Conservation (phyloP, 2,113 vertebrate species). For the Solea senegalensis region DNA sequence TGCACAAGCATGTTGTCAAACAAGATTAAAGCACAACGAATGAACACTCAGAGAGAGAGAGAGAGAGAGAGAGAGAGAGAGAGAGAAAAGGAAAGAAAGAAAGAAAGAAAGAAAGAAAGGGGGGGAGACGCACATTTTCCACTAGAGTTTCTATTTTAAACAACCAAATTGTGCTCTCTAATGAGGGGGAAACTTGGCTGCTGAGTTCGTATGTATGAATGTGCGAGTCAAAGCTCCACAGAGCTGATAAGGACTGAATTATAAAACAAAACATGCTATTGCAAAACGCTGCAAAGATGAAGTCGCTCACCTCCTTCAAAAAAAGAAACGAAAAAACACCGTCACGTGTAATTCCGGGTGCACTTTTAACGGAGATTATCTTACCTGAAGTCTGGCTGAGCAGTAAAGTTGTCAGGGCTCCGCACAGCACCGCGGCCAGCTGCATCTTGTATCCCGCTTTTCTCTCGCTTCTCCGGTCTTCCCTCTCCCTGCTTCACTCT, state of each 20-base stretch:
- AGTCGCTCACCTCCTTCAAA: not conserved
- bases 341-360: not conserved
- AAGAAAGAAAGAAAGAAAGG: too few species aligned
- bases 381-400: constrained; percentile 76
- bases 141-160: constrained; percentile 23
- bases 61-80: too few species aligned
- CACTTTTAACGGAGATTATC: constrained; percentile 25
- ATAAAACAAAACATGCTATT: not conserved
- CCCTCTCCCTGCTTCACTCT: not conserved
- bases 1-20: constrained; percentile 37
- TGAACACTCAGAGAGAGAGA: not conserved
- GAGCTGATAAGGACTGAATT: constrained; percentile 1
- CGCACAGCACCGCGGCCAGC: constrained; percentile 71
- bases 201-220: not conserved
- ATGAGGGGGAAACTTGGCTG: constrained; percentile 26
- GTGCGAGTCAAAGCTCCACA: not conserved
- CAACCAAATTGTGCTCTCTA: not conserved
- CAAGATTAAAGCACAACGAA: not conserved
- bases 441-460: constrained; percentile 73
- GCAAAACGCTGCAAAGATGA: constrained; percentile 1
- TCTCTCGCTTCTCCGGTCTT: constrained; percentile 49
- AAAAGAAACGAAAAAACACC: not conserved
- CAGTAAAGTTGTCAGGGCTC: constrained; percentile 71
- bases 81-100: too few species aligned
- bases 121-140: constrained; percentile 7